Evolutionary conservation across 2,888 invertebrate species (phyloP).

Genomic region (Drosophila atripex): DNA sequence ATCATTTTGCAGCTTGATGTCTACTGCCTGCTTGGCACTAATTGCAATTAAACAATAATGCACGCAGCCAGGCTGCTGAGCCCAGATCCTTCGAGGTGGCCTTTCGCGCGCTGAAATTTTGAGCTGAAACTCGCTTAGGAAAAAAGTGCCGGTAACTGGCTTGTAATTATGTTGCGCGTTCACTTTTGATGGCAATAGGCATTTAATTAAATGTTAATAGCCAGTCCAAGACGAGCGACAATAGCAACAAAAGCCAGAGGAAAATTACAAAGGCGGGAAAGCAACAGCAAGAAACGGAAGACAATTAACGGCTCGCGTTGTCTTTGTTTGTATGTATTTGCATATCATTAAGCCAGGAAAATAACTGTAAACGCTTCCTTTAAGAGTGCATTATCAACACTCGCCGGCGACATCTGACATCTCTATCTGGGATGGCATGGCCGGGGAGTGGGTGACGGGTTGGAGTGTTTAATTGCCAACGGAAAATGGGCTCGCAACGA

Average conservation of each 20-base stretch:
- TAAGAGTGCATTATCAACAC: constrained; percentile 65
- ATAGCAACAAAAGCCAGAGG: neutral
- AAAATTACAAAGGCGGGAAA: constrained; percentile 4
- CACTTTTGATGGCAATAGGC: constrained; percentile 60
- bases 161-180: constrained; percentile 56
- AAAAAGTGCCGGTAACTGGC: constrained; percentile 57
- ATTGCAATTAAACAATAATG: constrained; percentile 79
- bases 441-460: neutral
- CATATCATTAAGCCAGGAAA: constrained; percentile 70
- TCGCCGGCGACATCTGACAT: constrained; percentile 42
- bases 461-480: constrained; percentile 34
- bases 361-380: constrained; percentile 48
- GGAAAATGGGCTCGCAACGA: constrained; percentile 30
- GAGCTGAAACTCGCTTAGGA: constrained; percentile 59
- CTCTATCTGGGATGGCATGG: constrained; percentile 3
- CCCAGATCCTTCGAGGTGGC: neutral
- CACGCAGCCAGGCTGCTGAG: constrained; percentile 14
- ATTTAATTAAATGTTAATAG: constrained; percentile 78
- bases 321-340: constrained; percentile 65
- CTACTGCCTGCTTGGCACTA: constrained; percentile 60
- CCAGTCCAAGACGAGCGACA: constrained; percentile 38
- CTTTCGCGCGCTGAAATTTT: constrained; percentile 26
- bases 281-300: constrained; percentile 26
- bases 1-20: constrained; percentile 59
- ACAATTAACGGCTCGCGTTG: constrained; percentile 64